A percentile compares a stretch with the other conserved stretches of the same genome.
Conservation (phyloP, 2,113 vertebrate species). For the Illadopsis cleaveri region DNA sequence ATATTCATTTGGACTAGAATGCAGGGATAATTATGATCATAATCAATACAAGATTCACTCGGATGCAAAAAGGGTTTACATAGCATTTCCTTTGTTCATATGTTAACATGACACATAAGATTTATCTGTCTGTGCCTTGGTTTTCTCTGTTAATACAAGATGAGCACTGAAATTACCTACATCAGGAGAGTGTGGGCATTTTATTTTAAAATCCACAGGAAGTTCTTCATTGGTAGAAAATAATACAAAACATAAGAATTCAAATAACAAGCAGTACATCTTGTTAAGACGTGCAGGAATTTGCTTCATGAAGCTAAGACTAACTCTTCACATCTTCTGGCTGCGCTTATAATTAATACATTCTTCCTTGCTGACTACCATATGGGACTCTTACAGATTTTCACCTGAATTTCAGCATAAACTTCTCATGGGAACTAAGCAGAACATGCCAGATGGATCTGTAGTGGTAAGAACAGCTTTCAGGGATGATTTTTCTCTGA, state of each 20-base stretch:
- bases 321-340: neutral
- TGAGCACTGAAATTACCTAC: neutral
- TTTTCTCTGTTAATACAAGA: neutral
- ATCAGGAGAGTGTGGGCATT: neutral
- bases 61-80: neutral
- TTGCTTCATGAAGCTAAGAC: neutral
- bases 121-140: neutral
- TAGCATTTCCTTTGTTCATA: neutral
- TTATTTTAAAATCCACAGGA: neutral
- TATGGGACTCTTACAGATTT: neutral
- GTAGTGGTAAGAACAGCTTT: neutral
- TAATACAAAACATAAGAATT: neutral
- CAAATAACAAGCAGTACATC: neutral
- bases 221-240: neutral
- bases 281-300: neutral
- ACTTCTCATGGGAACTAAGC: neutral
- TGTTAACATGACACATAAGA: neutral
- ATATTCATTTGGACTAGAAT: neutral
- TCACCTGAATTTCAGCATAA: neutral
- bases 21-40: neutral
- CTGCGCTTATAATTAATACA: neutral
- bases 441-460: neutral
- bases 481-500: neutral
- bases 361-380: neutral
- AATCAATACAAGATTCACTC: conserved; percentile 1